These are phyloP conservation scores for Melanargia galathea DNA, from an alignment of 2,888 invertebrate species.

Conservation along the genomic window DNA sequence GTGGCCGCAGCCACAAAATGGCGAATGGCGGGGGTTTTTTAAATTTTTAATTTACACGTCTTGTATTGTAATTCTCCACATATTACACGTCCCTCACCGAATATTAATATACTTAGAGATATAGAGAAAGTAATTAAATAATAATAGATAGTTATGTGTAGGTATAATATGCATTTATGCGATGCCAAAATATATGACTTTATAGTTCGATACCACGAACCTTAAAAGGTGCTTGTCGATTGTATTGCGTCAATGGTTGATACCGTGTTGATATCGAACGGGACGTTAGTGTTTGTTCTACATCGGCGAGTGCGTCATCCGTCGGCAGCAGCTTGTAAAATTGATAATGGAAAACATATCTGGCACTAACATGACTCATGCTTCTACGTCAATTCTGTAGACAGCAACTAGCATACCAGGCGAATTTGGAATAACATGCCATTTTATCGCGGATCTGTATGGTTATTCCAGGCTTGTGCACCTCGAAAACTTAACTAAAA, in stretches of 20 bases:
- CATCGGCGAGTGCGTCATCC: conserved; percentile 12
- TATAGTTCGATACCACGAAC: background rate
- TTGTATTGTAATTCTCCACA: too few species aligned
- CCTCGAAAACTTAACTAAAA: background rate
- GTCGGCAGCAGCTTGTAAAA: conserved; percentile 21
- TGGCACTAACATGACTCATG: conserved; percentile 3
- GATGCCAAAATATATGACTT: too few species aligned
- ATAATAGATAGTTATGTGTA: too few species aligned
- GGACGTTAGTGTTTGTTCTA: conserved; percentile 13
- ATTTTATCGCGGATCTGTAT: background rate
- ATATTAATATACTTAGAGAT: too few species aligned
- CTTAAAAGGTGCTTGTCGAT: background rate
- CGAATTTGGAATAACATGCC: background rate
- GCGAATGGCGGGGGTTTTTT: too few species aligned
- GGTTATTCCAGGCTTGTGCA: too few species aligned
- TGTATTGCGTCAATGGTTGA: background rate
- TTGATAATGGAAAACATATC: conserved; percentile 22
- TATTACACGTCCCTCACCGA: too few species aligned
- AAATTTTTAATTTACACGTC: too few species aligned
- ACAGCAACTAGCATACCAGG: background rate
- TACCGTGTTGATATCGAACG: conserved; percentile 1
- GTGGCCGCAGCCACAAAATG: too few species aligned
- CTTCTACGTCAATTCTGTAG: conserved; percentile 3
- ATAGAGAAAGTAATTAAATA: too few species aligned
- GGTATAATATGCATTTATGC: too few species aligned